These are phyloP conservation scores for Trachelipus rathkii DNA, from an alignment of 1,140 invertebrate species.

Conservation along the genomic window DNA sequence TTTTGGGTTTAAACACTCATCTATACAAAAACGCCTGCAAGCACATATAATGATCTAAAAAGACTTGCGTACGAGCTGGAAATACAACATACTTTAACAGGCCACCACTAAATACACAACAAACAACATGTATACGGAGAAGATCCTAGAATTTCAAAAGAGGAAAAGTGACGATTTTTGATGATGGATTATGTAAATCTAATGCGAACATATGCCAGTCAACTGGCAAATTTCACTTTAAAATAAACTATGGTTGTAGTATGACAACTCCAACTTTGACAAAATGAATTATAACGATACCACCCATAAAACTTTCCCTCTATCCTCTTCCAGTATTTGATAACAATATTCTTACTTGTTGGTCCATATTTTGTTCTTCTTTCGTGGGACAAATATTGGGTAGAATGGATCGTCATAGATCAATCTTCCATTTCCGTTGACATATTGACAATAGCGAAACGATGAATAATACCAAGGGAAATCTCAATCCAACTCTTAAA, in stretches of 20 bases:
- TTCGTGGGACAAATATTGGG: conserved; percentile 69
- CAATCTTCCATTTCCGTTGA: conserved; percentile 45
- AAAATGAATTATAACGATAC: conserved; percentile 54
- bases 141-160: conserved; percentile 30
- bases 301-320: conserved; percentile 64
- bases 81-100: background rate
- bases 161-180: conserved; percentile 36
- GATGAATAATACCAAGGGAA: conserved; percentile 44
- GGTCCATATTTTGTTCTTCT: conserved; percentile 68
- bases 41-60: conserved; percentile 41
- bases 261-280: conserved; percentile 51
- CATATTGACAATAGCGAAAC: conserved; percentile 42
- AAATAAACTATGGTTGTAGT: conserved; percentile 42
- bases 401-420: conserved; percentile 51
- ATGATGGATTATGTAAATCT: conserved; percentile 2
- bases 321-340: conserved; percentile 70
- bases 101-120: conserved; percentile 9
- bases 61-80: conserved; percentile 1
- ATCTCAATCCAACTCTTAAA: conserved; percentile 44
- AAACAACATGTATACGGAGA: background rate
- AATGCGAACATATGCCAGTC: background rate
- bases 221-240: conserved; percentile 26
- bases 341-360: conserved; percentile 69
- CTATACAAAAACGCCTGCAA: conserved; percentile 63
- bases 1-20: conserved; percentile 72